A percentile compares a stretch with the other conserved stretches of the same genome.
These are phyloP conservation scores for Cinclus cinclus DNA, from an alignment of 2,113 vertebrate species.

Conservation along the genomic window DNA sequence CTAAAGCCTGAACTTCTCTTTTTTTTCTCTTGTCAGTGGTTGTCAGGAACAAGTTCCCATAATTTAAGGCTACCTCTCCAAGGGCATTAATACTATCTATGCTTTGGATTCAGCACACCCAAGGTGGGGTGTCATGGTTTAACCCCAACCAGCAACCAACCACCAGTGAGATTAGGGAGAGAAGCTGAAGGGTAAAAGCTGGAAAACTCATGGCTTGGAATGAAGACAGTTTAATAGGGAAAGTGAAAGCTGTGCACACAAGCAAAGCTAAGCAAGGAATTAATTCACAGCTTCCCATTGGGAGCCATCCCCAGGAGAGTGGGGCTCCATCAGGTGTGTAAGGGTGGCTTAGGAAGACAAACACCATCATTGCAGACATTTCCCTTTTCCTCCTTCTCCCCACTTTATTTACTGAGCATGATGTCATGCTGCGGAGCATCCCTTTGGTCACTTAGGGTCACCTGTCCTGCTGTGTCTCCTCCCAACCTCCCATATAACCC, in stretches of 20 bases:
- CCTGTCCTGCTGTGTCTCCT: not conserved
- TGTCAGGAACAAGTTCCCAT: not conserved
- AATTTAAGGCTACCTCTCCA: not conserved
- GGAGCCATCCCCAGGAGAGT: not conserved
- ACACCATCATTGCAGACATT: not conserved
- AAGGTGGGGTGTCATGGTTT: not conserved
- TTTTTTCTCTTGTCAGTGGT: not conserved
- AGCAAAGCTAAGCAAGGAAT: not conserved
- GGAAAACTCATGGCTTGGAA: not conserved
- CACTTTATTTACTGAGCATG: not conserved
- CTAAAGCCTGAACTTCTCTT: not conserved
- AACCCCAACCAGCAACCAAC: not conserved
- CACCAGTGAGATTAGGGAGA: not conserved
- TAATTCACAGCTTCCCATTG: not conserved
- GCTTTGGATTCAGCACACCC: not conserved
- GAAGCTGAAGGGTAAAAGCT: not conserved
- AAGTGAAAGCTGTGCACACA: not conserved
- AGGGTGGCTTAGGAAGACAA: not conserved
- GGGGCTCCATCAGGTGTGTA: not conserved
- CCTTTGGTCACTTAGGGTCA: not conserved
- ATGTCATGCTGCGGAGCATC: not conserved
- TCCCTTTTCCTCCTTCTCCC: not conserved
- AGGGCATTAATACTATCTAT: not conserved
- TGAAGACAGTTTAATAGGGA: not conserved
- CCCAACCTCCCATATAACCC: not conserved